phyloP scores from a whole-genome alignment of 1,140 invertebrate genomes.

The Lanistes nyassanus region DNA sequence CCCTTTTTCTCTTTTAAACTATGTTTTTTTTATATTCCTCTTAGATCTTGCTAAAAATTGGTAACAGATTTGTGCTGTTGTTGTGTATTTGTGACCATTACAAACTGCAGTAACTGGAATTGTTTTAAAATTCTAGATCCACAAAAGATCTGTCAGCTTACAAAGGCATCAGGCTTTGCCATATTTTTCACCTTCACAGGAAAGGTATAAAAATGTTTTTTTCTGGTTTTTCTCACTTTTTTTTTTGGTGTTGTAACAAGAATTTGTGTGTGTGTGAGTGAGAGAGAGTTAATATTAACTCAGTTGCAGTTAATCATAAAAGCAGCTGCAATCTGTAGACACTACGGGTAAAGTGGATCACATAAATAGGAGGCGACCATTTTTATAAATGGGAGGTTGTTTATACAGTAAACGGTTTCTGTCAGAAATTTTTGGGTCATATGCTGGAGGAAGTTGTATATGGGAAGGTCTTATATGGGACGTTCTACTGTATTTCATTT shows the following conservation, averaged over 20 bases:
- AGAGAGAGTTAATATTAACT: not conserved
- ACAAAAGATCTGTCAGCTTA: conserved; percentile 8
- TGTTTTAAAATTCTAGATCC: conserved; percentile 12
- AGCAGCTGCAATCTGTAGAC: not conserved
- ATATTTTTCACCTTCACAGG: not conserved
- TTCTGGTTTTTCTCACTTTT: not conserved
- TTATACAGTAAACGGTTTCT: too few relatives aligned
- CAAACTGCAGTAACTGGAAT: not conserved
- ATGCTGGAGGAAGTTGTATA: too few relatives aligned
- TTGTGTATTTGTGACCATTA: not conserved
- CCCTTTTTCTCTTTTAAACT: too few relatives aligned
- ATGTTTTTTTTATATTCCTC: too few relatives aligned
- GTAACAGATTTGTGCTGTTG: not conserved
- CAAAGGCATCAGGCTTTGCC: conserved; percentile 9
- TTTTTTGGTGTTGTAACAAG: not conserved
- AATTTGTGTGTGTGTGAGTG: not conserved
- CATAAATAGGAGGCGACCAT: too few relatives aligned
- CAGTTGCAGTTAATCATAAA: not conserved
- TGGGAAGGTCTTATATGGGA: too few relatives aligned
- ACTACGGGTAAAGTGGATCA: too few relatives aligned
- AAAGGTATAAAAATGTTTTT: not conserved
- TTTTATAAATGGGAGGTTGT: too few relatives aligned
- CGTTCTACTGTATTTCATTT: too few relatives aligned
- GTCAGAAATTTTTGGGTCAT: too few relatives aligned
- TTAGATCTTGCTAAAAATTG: not conserved